Evolutionary conservation across 1,140 invertebrate species (phyloP).

Genomic region (Centruroides vittatus): DNA sequence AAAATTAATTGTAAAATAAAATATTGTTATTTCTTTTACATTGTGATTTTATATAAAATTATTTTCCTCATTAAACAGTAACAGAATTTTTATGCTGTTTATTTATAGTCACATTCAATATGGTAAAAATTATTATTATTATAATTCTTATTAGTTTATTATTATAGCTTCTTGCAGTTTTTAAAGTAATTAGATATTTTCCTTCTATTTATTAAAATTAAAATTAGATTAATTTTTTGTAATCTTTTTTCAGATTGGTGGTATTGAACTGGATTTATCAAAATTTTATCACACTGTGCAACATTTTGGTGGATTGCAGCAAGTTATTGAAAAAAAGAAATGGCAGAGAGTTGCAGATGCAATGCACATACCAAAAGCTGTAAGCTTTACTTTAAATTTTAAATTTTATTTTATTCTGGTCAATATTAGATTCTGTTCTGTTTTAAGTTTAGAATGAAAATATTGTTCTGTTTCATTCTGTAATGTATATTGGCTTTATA

Average conservation of each 20-base stretch:
- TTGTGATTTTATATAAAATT: too few relatives aligned
- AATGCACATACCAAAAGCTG: conserved; percentile 66
- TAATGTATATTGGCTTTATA: not conserved
- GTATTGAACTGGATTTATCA: conserved; percentile 77
- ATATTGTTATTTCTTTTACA: too few relatives aligned
- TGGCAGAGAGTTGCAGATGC: conserved; percentile 79
- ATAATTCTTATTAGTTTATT: too few relatives aligned
- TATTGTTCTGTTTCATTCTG: not conserved
- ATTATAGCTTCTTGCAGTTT: too few relatives aligned
- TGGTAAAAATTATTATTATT: too few relatives aligned
- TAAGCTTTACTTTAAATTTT: conserved; percentile 13
- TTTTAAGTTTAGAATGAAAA: not conserved
- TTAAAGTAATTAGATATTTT: too few relatives aligned
- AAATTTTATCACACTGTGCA: conserved; percentile 73
- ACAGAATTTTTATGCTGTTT: too few relatives aligned
- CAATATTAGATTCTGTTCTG: not conserved
- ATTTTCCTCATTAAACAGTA: too few relatives aligned
- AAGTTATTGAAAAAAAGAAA: conserved; percentile 78
- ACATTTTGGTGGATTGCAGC: conserved; percentile 66
- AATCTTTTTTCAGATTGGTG: conserved; percentile 44
- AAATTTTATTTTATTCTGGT: not conserved
- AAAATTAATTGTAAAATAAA: too few relatives aligned
- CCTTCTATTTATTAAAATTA: too few relatives aligned
- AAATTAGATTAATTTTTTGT: too few relatives aligned
- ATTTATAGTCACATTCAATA: too few relatives aligned